Evolutionary conservation across 2,797 vertebrate species (phyloP).

Genomic region (Arnoldichthys spilopterus): DNA sequence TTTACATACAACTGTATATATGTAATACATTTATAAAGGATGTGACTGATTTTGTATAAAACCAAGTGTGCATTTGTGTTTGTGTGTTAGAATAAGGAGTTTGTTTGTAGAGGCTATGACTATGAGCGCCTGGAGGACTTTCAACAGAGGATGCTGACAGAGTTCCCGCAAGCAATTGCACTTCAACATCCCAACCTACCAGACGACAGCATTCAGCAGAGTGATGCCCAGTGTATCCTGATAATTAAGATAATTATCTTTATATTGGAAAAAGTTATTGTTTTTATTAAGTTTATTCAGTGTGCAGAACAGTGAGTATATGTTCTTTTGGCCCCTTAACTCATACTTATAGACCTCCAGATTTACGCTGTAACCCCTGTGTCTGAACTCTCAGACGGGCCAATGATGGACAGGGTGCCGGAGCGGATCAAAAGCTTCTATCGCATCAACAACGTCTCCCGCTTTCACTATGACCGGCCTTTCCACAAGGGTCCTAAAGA

Average conservation of each 20-base stretch:
- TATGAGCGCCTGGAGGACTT: constrained; percentile 97
- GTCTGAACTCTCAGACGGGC: constrained; percentile 91
- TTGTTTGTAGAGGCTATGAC: constrained; percentile 96
- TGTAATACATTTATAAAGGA: constrained; percentile 39
- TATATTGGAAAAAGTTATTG: too few species aligned
- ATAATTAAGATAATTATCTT: too few species aligned
- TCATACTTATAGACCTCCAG: constrained; percentile 99
- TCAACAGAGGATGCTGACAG: constrained; percentile 97
- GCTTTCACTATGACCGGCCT: constrained; percentile 96
- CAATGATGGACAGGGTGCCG: constrained; percentile 95
- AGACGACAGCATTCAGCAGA: constrained; percentile 93
- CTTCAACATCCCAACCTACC: constrained; percentile 99
- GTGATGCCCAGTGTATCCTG: constrained; percentile 98
- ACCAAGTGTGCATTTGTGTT: neutral
- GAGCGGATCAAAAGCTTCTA: constrained; percentile 99
- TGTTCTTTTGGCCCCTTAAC: too few species aligned
- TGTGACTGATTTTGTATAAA: constrained; percentile 33
- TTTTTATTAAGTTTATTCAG: neutral
- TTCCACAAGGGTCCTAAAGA: constrained; percentile 98
- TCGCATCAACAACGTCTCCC: constrained; percentile 95
- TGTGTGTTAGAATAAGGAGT: constrained; percentile 91
- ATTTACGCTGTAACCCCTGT: constrained; percentile 97
- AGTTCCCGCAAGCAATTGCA: constrained; percentile 97
- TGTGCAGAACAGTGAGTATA: neutral
- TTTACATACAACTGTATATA: too few species aligned